A percentile compares a stretch with the other conserved stretches of the same genome.
Evolutionary conservation across 1,140 invertebrate species (phyloP).

Genomic region (Rhyacophila brunnea): DNA sequence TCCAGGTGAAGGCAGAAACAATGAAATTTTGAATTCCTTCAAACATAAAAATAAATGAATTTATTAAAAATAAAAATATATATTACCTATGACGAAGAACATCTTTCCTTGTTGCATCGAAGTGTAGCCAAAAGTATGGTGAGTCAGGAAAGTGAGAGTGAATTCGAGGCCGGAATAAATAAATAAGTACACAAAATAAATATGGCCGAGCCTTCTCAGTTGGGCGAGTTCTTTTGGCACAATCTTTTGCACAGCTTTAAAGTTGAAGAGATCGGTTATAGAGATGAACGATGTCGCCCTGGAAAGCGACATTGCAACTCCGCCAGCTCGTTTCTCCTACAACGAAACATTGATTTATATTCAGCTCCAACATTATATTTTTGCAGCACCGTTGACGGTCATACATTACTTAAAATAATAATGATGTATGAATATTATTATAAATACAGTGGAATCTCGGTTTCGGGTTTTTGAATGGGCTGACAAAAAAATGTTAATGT

Average conservation of each 20-base stretch:
- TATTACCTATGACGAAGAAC: constrained; percentile 87
- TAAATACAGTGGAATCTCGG: too few relatives aligned
- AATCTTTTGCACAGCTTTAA: constrained; percentile 62
- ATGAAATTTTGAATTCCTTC: not conserved
- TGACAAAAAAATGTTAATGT: too few relatives aligned
- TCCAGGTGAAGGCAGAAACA: too few relatives aligned
- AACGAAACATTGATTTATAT: constrained; percentile 39
- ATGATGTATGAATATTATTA: too few relatives aligned
- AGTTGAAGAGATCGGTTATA: constrained; percentile 58
- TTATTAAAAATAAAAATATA: not conserved
- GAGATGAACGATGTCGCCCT: constrained; percentile 71
- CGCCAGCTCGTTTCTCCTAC: constrained; percentile 68
- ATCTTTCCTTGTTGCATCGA: constrained; percentile 98
- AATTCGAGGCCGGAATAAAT: constrained; percentile 97
- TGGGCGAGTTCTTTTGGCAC: constrained; percentile 58
- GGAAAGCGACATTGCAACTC: constrained; percentile 63
- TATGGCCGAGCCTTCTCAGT: constrained; percentile 73
- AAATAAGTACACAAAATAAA: constrained; percentile 96
- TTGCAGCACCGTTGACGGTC: too few relatives aligned
- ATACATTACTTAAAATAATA: too few relatives aligned
- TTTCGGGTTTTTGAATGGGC: too few relatives aligned
- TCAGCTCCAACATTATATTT: too few relatives aligned
- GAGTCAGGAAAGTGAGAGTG: constrained; percentile 94
- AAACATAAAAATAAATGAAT: not conserved
- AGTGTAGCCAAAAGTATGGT: constrained; percentile 87